A percentile compares a stretch with the other conserved stretches of the same genome.
Evolutionary conservation across 2,113 vertebrate species (phyloP).

Genomic region (Gallinago media): DNA sequence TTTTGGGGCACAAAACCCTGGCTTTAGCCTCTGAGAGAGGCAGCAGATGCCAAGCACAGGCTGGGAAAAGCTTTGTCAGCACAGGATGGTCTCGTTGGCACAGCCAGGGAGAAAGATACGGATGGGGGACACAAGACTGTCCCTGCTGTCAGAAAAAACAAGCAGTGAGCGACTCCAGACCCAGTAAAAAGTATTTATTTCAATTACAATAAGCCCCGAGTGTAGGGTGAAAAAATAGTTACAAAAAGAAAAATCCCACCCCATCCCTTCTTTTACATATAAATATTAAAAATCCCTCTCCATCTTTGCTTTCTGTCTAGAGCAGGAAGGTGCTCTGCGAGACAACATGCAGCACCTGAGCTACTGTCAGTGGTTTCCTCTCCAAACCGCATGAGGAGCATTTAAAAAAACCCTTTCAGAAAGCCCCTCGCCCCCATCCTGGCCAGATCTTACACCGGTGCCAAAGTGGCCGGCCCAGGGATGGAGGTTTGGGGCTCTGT

Average conservation of each 20-base stretch:
- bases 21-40: background rate
- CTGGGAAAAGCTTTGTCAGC: background rate
- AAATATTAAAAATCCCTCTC: conserved; percentile 21
- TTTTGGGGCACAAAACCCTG: background rate
- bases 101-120: background rate
- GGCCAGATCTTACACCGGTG: accelerated
- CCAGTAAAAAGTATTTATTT: conserved; percentile 75
- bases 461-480: accelerated
- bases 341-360: background rate
- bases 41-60: accelerated
- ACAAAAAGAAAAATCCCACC: conserved; percentile 13
- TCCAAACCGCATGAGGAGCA: background rate
- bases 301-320: background rate
- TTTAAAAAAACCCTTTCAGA: background rate
- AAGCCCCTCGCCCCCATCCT: background rate
- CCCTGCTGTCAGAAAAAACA: background rate
- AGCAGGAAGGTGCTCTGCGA: background rate
- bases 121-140: background rate
- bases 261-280: conserved; percentile 37
- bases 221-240: conserved; percentile 62
- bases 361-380: background rate
- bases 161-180: background rate
- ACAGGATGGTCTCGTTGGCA: accelerated
- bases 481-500: background rate
- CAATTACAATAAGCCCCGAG: conserved; percentile 49